Conservation (phyloP, 2,113 vertebrate genomes). For the Apeltes quadracus region DNA sequence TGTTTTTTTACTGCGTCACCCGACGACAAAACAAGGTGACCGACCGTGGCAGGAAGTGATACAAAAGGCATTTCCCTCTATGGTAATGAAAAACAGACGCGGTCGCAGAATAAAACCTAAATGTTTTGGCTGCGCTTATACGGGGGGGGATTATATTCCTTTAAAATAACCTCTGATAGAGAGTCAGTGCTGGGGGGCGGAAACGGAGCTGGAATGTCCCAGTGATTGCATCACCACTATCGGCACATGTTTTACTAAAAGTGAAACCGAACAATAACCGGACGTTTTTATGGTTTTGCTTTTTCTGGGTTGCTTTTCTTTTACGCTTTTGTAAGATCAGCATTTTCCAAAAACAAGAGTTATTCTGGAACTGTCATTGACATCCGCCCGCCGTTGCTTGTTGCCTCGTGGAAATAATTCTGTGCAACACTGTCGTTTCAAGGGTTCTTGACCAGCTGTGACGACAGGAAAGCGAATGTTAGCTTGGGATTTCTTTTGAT, state of each 20-base stretch:
- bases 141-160: background rate
- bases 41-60: conserved; percentile 34
- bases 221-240: background rate
- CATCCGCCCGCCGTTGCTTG: background rate
- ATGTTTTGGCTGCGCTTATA: background rate
- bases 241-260: background rate
- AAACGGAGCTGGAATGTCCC: background rate
- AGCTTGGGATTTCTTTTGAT: background rate
- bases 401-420: background rate
- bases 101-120: background rate
- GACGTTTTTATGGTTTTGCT: no score
- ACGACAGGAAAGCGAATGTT: background rate
- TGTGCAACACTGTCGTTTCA: background rate
- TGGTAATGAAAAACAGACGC: conserved; percentile 18
- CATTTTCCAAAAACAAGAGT: no score
- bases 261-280: background rate
- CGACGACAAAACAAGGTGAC: background rate
- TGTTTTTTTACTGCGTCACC: background rate
- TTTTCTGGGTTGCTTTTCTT: no score
- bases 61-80: conserved; percentile 22
- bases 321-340: no score
- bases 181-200: background rate
- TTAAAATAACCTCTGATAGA: background rate
- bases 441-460: background rate
- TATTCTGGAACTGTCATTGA: background rate